phyloP scores from a whole-genome alignment of 2,888 invertebrate genomes.

The Dasypogon diadema region DNA sequence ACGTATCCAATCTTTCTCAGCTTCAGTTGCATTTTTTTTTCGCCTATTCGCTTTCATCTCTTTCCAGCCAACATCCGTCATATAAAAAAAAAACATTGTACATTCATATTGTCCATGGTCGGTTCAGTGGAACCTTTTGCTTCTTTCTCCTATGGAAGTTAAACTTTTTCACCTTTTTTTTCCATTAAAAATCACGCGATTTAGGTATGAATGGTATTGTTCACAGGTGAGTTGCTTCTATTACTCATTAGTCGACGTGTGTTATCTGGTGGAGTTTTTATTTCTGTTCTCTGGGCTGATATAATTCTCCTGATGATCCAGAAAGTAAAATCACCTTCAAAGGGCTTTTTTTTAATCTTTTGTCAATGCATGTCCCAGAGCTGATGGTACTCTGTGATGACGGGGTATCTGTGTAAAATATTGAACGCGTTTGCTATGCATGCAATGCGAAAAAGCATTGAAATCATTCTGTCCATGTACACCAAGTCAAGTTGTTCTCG shows the following conservation, averaged over 20 bases:
- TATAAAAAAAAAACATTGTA: neutral
- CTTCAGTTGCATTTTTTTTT: neutral
- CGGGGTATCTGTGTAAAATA: too few species aligned
- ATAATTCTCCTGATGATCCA: neutral
- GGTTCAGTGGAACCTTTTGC: neutral
- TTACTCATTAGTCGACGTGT: neutral
- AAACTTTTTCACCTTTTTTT: slow-evolving; percentile 3
- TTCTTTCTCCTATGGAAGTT: neutral
- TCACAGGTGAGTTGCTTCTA: neutral
- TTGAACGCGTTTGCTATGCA: too few species aligned
- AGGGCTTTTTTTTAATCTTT: too few species aligned
- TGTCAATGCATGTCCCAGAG: neutral
- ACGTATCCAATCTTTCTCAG: neutral
- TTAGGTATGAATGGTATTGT: neutral
- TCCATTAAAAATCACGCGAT: neutral
- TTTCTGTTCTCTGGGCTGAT: neutral
- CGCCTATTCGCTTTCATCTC: too few species aligned
- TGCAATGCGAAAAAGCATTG: too few species aligned
- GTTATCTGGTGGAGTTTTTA: neutral
- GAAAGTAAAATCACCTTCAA: neutral
- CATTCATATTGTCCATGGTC: neutral
- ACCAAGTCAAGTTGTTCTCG: too few species aligned
- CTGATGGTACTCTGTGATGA: neutral
- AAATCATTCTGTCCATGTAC: too few species aligned
- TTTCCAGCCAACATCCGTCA: too few species aligned